Base-by-base conservation (phyloP, 2,113 vertebrate genomes). In the Monopterus albus region DNA sequence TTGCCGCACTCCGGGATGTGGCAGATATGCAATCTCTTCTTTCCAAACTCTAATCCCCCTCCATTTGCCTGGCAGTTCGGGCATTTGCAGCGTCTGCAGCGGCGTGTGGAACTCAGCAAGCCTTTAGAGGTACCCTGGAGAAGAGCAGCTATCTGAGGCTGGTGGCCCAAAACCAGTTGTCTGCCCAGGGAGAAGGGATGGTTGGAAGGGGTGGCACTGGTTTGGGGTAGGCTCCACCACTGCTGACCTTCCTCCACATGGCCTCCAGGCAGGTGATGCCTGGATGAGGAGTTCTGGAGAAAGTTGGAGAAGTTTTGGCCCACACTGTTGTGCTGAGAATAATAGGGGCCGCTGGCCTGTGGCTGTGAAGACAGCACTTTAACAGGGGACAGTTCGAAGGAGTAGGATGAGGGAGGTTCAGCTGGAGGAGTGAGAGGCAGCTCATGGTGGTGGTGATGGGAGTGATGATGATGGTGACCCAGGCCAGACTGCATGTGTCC, bases 1-100 rank as follows among this genome's bases (percentile, higher is more conserved):
- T 96, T 96, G 62, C 94, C 94, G 17, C 95, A 96, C 65, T 95
- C 94, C 0, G 95, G 94, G 57, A 95, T 90, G 89, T 95, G 95
- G 78, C 95, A 96, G 73, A 95, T 85, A 81, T 96, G 95, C 38
- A 95, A 92, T 79, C 94, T 93, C 89, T 95, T 96, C 85, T 93
- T 93, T 12, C 95, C 94, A 0, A 94, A 93, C 82, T 94, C 94
- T 8, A 92, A 46, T 5, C 89, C 87, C 3, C 87, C 89, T 0
- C 91, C 88, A 4, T 81, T 90, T 0, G 91, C 86, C 78, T 96
- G 95, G 85, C 95, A 96, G 83, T 96, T 96, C 67, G 95, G 95
- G 73, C 95, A 96, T 11, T 94, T 94, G 78, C 95, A 96, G 45
- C 95, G 92, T 2, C 95, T 86, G 59, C 95, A 95, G 60, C 95